Evolutionary conservation across 2,888 invertebrate genomes (phyloP).

Genomic region (Drosophila atripex): DNA sequence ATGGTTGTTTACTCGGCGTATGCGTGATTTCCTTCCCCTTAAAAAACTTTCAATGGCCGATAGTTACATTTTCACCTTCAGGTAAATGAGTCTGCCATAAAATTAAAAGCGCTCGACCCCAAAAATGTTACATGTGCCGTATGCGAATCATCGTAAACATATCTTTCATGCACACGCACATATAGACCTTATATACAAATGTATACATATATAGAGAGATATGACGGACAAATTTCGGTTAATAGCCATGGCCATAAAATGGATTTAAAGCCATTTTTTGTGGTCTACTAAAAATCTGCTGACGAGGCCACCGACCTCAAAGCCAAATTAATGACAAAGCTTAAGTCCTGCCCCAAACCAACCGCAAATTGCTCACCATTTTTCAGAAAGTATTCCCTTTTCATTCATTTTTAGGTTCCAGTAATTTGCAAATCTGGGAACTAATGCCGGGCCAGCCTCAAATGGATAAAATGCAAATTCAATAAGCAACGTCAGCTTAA

Average conservation of each 20-base stretch:
- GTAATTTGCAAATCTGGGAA: conserved; percentile 53
- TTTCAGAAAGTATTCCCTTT: conserved; percentile 33
- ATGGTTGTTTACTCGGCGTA: conserved; percentile 49
- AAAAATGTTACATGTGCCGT: conserved; percentile 55
- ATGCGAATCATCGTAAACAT: conserved; percentile 61
- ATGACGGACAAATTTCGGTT: conserved; percentile 54
- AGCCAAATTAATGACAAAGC: conserved; percentile 71
- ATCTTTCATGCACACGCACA: neutral
- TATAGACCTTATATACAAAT: neutral
- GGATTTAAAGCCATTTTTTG: conserved; percentile 74
- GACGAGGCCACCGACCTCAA: conserved; percentile 54
- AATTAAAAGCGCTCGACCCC: conserved; percentile 14
- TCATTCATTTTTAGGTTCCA: conserved; percentile 8
- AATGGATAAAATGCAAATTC: conserved; percentile 60
- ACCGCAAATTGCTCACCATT: conserved; percentile 52
- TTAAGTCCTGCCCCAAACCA: conserved; percentile 41
- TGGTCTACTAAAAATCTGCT: conserved; percentile 59
- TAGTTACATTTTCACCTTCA: conserved; percentile 39
- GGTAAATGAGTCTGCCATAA: conserved; percentile 29
- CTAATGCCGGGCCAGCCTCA: conserved; percentile 49
- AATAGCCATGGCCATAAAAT: conserved; percentile 70
- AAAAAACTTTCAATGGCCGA: conserved; percentile 36
- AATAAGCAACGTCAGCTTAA: conserved; percentile 39
- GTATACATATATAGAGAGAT: conserved; percentile 12
- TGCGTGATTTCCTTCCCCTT: conserved; percentile 52